Percentiles rank a stretch among this genome's conserved stretches.
Conservation (phyloP, 1,140 invertebrate genomes). For the Asbolus verrucosus region DNA sequence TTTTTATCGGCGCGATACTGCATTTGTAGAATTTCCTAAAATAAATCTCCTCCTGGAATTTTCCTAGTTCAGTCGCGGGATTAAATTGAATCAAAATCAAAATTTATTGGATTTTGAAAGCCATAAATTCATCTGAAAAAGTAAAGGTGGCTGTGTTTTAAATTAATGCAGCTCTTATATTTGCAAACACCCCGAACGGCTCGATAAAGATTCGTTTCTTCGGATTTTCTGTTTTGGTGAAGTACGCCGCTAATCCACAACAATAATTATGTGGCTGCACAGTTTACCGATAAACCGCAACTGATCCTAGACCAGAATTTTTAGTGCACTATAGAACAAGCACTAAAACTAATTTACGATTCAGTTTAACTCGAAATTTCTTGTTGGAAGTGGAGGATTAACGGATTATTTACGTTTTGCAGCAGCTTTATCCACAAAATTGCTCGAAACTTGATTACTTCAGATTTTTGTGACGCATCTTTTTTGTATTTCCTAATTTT, state of each 20-base stretch:
- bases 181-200: not conserved
- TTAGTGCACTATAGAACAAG: not conserved
- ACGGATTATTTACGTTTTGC: not conserved
- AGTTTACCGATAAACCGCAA: not conserved
- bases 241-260: not conserved
- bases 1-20: not conserved
- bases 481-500: not conserved
- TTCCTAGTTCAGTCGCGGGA: not conserved
- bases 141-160: too few relatives aligned
- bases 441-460: not conserved
- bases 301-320: not conserved
- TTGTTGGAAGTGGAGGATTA: not conserved
- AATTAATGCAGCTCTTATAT: not conserved
- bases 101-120: not conserved
- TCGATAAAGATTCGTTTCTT: slow-evolving; percentile 20
- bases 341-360: slow-evolving; percentile 2
- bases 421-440: not conserved
- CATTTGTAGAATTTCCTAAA: not conserved
- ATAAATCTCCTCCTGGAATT: slow-evolving; percentile 13
- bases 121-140: not conserved
- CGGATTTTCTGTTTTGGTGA: not conserved
- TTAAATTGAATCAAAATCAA: slow-evolving; percentile 13
- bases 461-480: too few relatives aligned
- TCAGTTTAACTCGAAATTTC: slow-evolving; percentile 5
- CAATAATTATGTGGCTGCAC: slow-evolving; percentile 2